A percentile compares a stretch with the other conserved stretches of the same genome.
Conservation (phyloP, 1,140 invertebrate species). For the Vanessa tameamea region DNA sequence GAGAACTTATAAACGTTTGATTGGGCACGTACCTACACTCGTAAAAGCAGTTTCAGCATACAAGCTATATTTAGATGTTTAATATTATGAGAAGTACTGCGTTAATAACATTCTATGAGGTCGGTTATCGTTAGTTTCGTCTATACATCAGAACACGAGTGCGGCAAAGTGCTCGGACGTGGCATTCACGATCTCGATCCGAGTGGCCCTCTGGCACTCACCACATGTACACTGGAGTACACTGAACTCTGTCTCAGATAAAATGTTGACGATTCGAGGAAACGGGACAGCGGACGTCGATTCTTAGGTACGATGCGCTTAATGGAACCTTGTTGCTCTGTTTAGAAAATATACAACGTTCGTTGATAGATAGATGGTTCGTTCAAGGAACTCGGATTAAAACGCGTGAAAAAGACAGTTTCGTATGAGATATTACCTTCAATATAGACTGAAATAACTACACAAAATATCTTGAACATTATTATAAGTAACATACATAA, state of each 20-base stretch:
- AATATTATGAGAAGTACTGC: conserved; percentile 7
- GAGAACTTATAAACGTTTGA: background rate
- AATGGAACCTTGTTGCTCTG: conserved; percentile 10
- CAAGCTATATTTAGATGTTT: conserved; percentile 6
- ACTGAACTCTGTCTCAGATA: conserved; percentile 62
- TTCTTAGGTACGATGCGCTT: conserved; percentile 33
- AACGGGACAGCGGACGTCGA: conserved; percentile 51
- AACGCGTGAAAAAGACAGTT: background rate
- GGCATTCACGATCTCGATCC: conserved; percentile 36
- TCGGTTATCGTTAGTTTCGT: conserved; percentile 10
- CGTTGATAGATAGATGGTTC: conserved; percentile 8
- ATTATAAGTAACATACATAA: no score
- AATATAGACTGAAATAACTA: no score
- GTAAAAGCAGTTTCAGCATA: conserved; percentile 7
- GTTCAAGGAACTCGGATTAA: background rate
- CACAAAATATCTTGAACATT: no score
- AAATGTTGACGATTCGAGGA: conserved; percentile 62
- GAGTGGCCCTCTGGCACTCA: conserved; percentile 45
- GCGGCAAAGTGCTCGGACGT: conserved; percentile 36
- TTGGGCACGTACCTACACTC: background rate
- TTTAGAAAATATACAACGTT: conserved; percentile 4
- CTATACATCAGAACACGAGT: conserved; percentile 27
- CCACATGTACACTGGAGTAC: conserved; percentile 48
- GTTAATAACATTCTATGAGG: background rate
- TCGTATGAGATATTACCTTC: background rate